Base-by-base conservation (phyloP, 2,888 invertebrate genomes). In the Scaptomyza tumidula region DNA sequence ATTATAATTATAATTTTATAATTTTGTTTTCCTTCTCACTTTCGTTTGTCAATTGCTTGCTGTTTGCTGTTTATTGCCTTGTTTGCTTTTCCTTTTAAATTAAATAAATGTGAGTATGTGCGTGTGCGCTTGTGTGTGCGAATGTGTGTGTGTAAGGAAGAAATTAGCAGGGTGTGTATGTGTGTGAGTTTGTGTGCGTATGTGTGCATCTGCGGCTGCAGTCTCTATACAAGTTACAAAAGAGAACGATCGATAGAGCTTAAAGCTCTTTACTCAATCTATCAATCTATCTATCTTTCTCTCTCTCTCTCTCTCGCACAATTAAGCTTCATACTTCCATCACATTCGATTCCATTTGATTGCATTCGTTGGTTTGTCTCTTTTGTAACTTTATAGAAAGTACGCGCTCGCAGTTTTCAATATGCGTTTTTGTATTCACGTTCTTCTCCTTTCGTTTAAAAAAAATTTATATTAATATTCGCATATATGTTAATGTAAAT, bases 301-400 rank as follows among this genome's bases (percentile, higher is more conserved):
- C 35, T 33, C 49, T 16, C 49, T 16, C 13, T 52, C 6, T 52
- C 41, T 37, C 33, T n/a, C 41, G 52, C 29, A 44, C 44, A 31
- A n/a, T 39, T 1, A n/a, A 6, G 13, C n/a, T n/a, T 14, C 9
- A 10, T 41, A 10, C 41, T 41, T 10, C 4, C 16, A 16, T 46
- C 13, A n/a, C 35, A 7, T 19, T 37, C 39, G 27, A 16, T 46
- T 46, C 7, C n/a, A 33, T 50, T 37, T n/a, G 10, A 27, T 66
- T 62, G n/a, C 48, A 27, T 53, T 58, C 62, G 50, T 48, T 69
- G 60, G 19, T 65, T 27, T 41, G 27, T 59, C 76, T 72, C 81
- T 90, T 90, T 86, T 64, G 87, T 80, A 86, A 90, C 91, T 89
- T 91, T 88, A 90, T 91, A 90, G 91, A 90, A 90, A 90, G 91